Evolutionary conservation across 2,888 invertebrate species (phyloP).

Genomic region (Hirtodrosophila cameraria): DNA sequence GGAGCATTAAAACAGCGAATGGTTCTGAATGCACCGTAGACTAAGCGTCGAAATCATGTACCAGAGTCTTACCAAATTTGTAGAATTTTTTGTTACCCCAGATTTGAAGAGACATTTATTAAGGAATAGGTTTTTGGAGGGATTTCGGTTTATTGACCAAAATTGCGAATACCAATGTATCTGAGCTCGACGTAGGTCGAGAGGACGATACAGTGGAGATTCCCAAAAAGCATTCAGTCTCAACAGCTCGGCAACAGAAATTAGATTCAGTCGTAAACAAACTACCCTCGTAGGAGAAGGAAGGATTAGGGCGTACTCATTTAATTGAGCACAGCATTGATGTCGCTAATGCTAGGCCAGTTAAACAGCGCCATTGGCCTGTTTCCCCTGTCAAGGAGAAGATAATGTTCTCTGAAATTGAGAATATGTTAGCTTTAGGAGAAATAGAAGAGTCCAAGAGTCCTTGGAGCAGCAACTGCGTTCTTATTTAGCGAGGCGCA

Average conservation of each 20-base stretch:
- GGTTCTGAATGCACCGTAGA: not conserved
- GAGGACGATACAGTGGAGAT: not conserved
- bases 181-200: slow-evolving; percentile 1
- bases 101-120: slow-evolving; percentile 1
- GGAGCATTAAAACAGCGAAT: not conserved
- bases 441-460: not conserved
- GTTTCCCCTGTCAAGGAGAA: not conserved
- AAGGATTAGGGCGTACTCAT: slow-evolving; percentile 2
- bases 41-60: not conserved
- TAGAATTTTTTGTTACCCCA: slow-evolving; percentile 6
- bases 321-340: not conserved
- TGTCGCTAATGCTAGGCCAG: not conserved
- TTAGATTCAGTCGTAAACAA: not conserved
- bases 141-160: not conserved
- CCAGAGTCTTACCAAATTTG: not conserved
- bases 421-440: not conserved
- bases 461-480: slow-evolving; percentile 18
- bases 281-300: not conserved
- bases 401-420: not conserved
- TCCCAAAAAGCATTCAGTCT: slow-evolving; percentile 1
- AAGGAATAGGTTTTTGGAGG: slow-evolving; percentile 6
- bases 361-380: slow-evolving; percentile 23
- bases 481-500: slow-evolving; percentile 60
- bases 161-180: not conserved
- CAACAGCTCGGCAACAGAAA: not conserved